phyloP scores from a whole-genome alignment of 2,113 vertebrate genomes.

The Romanogobio albipinnatus region DNA sequence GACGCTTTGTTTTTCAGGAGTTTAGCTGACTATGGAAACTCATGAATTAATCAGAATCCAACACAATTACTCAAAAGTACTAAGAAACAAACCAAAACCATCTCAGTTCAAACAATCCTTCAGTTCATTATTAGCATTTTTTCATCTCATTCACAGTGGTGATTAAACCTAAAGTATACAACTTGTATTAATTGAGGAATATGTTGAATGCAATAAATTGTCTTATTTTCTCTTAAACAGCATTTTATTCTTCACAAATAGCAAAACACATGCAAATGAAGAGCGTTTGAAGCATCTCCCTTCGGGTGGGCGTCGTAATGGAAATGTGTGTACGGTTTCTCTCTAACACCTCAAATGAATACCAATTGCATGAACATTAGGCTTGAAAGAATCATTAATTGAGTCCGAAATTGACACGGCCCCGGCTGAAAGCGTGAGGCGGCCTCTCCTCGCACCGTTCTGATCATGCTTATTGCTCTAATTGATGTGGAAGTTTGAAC shows the following conservation, averaged over 20 bases:
- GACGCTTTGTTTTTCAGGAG: not conserved
- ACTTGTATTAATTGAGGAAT: conserved; percentile 59
- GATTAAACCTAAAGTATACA: conserved; percentile 55
- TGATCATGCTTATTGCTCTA: conserved; percentile 58
- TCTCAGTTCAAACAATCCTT: conserved; percentile 37
- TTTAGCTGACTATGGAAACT: not conserved
- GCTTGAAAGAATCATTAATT: conserved; percentile 76
- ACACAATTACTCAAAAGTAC: conserved; percentile 19
- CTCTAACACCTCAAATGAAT: conserved; percentile 65
- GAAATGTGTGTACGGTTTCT: conserved; percentile 72
- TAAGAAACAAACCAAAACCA: conserved; percentile 29
- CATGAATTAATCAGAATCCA: conserved; percentile 5
- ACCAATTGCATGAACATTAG: conserved; percentile 64
- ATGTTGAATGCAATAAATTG: conserved; percentile 49
- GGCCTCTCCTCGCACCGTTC: conserved; percentile 47
- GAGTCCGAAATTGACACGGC: conserved; percentile 68
- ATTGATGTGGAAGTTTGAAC: conserved; percentile 65
- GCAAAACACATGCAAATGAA: conserved; percentile 65
- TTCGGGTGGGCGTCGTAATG: conserved; percentile 72
- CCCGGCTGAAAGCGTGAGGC: conserved; percentile 52
- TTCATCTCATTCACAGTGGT: conserved; percentile 48
- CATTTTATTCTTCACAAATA: conserved; percentile 54
- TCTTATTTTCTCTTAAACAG: conserved; percentile 59
- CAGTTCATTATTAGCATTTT: conserved; percentile 51
- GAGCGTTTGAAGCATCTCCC: conserved; percentile 70